Base-by-base conservation (phyloP, 2,888 invertebrate genomes). In the Orchesella flavescens region DNA sequence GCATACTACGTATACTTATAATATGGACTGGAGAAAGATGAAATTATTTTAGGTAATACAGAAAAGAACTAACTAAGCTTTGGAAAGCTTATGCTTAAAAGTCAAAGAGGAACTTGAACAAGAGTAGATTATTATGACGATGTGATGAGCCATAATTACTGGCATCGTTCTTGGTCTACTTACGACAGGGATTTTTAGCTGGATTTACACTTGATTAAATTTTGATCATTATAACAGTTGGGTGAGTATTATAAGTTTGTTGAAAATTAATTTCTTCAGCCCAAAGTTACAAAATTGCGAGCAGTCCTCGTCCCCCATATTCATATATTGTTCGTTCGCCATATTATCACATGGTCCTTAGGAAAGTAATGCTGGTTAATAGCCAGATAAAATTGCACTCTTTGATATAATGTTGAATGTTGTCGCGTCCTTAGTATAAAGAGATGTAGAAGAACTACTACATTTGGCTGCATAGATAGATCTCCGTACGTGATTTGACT, bases 191-290 rank as follows among this genome's bases (percentile, higher is more conserved):
- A 63, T 34, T 69, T 69, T 69, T 53, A 53, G 21, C 53, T 9
- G 49, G 53, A 69, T 69, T 69, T 69, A 69, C 69, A 69, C 69
- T 69, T 69, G 69, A 69, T 69, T 69, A 69, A 69, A 69, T 69
- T 69, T 53, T 69, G 69, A 69, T 69, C 69, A 69, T 69, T 69
- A 69, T 69, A 53, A 23, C 69, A 69, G 49, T 53, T 53, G 69
- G 17, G 49, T 53, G 69, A 53, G 49, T 53, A 23, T 49, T 53
- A 53, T 7, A 69, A 69, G 23, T 69, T 69, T 69, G 24, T 69
- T 69, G 24, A 65, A 69, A 69, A 69, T 69, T 69, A 69, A 69
- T 69, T 69, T 69, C 53, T 49, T 34, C 65, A 65, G 24, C 13
- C 15, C 12, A 23, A 63, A 65, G 65, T 34, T 65, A 13, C 17